These are phyloP conservation scores for Hozukius guyotensis DNA, from an alignment of 2,797 vertebrate species.

Conservation along the genomic window DNA sequence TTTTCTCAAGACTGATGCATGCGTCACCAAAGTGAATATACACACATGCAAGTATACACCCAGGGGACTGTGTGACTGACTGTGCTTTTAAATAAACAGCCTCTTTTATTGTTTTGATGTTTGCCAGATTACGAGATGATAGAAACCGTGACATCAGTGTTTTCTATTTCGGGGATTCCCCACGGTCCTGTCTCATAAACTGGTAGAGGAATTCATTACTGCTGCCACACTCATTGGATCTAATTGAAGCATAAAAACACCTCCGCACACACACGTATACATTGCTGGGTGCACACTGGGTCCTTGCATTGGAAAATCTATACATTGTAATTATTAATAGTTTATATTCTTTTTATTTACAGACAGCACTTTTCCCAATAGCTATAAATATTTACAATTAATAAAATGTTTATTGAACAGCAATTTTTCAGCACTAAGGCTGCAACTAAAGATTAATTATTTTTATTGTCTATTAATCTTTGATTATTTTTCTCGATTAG, in stretches of 20 bases:
- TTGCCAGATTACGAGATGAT: conserved; percentile 30
- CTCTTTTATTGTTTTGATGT: conserved; percentile 37
- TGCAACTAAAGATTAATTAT: too few species aligned
- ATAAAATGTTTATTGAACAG: too few species aligned
- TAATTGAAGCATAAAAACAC: not conserved
- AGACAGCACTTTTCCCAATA: too few species aligned
- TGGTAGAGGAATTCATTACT: conserved; percentile 14
- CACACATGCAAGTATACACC: conserved; percentile 17
- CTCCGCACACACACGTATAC: not conserved
- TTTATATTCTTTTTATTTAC: too few species aligned
- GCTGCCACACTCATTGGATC: not conserved
- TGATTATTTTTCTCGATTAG: too few species aligned
- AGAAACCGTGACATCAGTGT: conserved; percentile 33
- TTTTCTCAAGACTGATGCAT: conserved; percentile 54
- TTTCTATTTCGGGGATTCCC: conserved; percentile 39
- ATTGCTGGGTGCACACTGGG: not conserved
- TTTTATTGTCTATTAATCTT: too few species aligned
- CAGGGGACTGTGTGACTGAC: conserved; percentile 13
- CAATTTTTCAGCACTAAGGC: not conserved
- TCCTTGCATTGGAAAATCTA: not conserved
- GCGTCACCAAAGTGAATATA: conserved; percentile 36
- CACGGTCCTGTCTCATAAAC: conserved; percentile 29
- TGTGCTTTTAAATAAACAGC: conserved; percentile 42
- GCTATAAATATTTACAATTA: too few species aligned
- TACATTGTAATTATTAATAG: too few species aligned